phyloP scores from a whole-genome alignment of 2,797 vertebrate genomes.

The Morus bassanus region DNA sequence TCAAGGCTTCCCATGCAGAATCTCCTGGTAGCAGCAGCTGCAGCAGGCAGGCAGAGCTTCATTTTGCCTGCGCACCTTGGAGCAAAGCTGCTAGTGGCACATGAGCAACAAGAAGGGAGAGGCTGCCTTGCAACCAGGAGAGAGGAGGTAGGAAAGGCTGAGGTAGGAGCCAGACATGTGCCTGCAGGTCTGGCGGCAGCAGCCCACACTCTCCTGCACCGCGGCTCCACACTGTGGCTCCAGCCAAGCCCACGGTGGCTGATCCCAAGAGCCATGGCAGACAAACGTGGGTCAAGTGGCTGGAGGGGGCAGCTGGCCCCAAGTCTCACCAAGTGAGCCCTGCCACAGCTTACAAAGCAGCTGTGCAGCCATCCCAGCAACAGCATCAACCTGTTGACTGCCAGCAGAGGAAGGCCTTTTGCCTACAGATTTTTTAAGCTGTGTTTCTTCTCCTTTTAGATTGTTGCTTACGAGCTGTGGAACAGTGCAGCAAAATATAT shows the following conservation, averaged over 20 bases:
- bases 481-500: background rate
- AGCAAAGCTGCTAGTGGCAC: accelerated
- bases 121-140: background rate
- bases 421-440: background rate
- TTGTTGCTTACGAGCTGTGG: background rate
- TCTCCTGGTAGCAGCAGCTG: accelerated
- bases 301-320: background rate
- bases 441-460: background rate
- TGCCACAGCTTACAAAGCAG: accelerated
- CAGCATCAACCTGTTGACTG: background rate
- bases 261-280: background rate
- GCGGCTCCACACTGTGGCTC: accelerated
- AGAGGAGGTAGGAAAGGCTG: background rate
- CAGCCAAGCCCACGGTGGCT: accelerated
- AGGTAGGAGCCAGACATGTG: accelerated
- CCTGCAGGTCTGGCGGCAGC: background rate
- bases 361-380: background rate
- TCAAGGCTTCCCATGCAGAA: background rate
- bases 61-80: accelerated
- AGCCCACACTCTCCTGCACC: accelerated
- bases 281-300: accelerated
- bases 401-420: background rate
- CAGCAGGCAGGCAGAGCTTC: background rate
- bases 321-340: background rate
- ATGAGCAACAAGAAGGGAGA: accelerated